phyloP scores from a whole-genome alignment of 1,140 invertebrate genomes.

The Alviniconcha marisindica region DNA sequence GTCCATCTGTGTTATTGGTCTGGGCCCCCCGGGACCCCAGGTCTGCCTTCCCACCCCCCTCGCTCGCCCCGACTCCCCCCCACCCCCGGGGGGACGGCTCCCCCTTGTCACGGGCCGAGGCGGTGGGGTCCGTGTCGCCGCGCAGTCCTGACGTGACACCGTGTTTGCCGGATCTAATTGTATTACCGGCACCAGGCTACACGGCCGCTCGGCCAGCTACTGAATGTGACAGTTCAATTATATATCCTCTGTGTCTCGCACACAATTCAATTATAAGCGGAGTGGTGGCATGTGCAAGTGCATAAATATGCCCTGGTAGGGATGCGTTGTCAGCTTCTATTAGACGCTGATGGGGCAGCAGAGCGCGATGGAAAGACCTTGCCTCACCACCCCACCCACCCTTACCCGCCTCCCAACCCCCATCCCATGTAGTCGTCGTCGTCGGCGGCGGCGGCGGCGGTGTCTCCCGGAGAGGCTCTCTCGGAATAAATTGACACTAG shows the following conservation, averaged over 20 bases:
- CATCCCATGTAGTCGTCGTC: too few relatives aligned
- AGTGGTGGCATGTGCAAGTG: conserved; percentile 25
- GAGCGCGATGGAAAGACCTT: too few relatives aligned
- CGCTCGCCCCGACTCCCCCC: not conserved
- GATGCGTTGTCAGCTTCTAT: conserved; percentile 24
- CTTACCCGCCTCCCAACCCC: too few relatives aligned
- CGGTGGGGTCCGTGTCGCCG: conserved; percentile 13
- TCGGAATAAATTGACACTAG: too few relatives aligned
- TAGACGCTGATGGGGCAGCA: too few relatives aligned
- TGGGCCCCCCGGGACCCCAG: not conserved
- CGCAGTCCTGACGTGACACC: conserved; percentile 20
- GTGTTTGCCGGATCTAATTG: conserved; percentile 32
- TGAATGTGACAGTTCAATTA: conserved; percentile 42
- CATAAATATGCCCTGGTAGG: conserved; percentile 9
- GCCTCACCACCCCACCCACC: too few relatives aligned
- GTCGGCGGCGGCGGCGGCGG: too few relatives aligned
- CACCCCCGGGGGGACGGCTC: not conserved
- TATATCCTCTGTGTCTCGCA: conserved; percentile 29
- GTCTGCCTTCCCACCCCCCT: not conserved
- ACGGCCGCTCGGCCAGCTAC: conserved; percentile 19
- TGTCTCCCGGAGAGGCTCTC: too few relatives aligned
- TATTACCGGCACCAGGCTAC: conserved; percentile 10
- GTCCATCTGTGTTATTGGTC: not conserved
- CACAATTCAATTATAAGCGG: conserved; percentile 18
- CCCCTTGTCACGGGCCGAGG: not conserved